Conservation (phyloP, 2,888 invertebrate species). For the Caenorhabditis drosophilae region DNA sequence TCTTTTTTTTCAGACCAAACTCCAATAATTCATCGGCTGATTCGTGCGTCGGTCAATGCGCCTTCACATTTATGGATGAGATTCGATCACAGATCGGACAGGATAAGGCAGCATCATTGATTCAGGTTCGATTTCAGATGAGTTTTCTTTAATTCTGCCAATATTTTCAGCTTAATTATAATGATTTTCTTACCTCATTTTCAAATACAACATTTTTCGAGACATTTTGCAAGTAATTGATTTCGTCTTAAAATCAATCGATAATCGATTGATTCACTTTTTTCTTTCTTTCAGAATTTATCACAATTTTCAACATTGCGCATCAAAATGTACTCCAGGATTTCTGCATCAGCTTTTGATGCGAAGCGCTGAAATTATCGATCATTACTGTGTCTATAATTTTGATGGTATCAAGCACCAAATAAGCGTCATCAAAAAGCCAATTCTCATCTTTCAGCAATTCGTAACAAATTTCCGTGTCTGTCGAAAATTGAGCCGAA, state of each 20-base stretch:
- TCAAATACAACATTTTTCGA: conserved; percentile 65
- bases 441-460: conserved; percentile 44
- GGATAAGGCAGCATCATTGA: conserved; percentile 46
- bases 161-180: conserved; percentile 61
- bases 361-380: conserved; percentile 63
- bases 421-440: not conserved
- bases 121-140: no score
- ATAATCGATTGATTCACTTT: no score
- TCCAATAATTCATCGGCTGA: conserved; percentile 51
- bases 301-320: conserved; percentile 63
- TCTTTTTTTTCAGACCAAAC: conserved; percentile 46
- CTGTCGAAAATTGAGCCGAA: conserved; percentile 50
- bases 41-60: conserved; percentile 66
- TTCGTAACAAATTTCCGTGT: conserved; percentile 63
- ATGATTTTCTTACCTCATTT: conserved; percentile 64
- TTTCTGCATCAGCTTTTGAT: conserved; percentile 63
- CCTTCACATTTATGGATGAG: conserved; percentile 61
- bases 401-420: conserved; percentile 47
- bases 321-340: conserved; percentile 61
- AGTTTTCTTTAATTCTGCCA: not conserved
- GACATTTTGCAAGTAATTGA: conserved; percentile 65
- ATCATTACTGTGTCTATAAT: conserved; percentile 66
- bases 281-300: conserved; percentile 51
- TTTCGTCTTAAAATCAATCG: no score
- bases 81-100: conserved; percentile 58